Evolutionary conservation across 2,888 invertebrate genomes (phyloP), one percentile per base, ranked within the genome.

Genomic region (Tiliacea aurago): DNA sequence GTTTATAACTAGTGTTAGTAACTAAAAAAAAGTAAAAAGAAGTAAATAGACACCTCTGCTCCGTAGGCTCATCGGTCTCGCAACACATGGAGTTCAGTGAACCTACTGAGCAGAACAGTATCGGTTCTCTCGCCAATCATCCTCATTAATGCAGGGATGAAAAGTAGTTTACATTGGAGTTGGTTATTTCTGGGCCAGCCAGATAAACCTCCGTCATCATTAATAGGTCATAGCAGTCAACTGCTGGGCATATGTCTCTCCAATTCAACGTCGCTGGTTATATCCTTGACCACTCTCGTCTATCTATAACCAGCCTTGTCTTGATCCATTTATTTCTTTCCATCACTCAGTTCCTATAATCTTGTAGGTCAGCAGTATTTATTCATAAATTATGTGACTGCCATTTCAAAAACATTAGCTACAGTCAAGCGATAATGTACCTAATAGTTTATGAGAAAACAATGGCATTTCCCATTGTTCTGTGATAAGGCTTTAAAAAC

Each of bases 391-490:
- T 18, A 55, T 53, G n/a, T 37, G 10, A 41, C 37, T 20, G n/a
- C 51, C 20, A 13, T 76, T n/a, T 43, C 43, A 58, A 51, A 41
- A 59, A 45, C 23, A 59, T 59, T 78, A 10, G 37, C 18, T 20
- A 33, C 37, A 68, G 51, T 37, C 51, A 69, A 71, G 28, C 47
- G 28, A 58, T 9, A 73, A 49, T 72, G 45, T 20, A 41, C 33
- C 20, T 45, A n/a, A 59, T 37, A 23, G 13, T 6, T 41, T 2
- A 61, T 49, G n/a, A 28, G 47, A 62, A 70, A 55, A 78, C 53
- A 70, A 43, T 61, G 13, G 33, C 70, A 37, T 58, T 73, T 23
- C 28, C 10, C 47, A 70, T 78, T 78, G 53, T 78, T 70, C 13
- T 55, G 20, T 15, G 71, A 62, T 55, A 70, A 61, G 59, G 20